Percentiles rank a stretch among this genome's conserved stretches.
Evolutionary conservation across 2,797 vertebrate species (phyloP).

Genomic region (Halcyon smyrnensis): DNA sequence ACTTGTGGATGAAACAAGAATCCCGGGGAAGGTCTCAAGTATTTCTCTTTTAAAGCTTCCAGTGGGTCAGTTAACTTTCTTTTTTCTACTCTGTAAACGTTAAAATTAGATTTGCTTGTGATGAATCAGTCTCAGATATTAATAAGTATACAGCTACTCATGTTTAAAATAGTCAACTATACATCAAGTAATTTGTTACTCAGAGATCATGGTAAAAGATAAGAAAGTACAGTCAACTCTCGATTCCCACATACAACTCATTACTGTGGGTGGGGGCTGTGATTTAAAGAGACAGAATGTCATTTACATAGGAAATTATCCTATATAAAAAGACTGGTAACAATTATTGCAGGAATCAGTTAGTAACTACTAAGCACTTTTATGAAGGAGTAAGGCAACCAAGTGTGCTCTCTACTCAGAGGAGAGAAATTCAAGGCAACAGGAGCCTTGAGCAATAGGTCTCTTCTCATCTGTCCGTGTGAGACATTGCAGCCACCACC

Average conservation of each 20-base stretch:
- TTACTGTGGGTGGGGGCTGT: neutral
- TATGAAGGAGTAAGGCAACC: neutral
- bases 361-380: neutral
- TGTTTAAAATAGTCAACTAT: slow-evolving; percentile 48
- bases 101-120: slow-evolving; percentile 83
- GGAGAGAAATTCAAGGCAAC: neutral
- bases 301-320: slow-evolving; percentile 21
- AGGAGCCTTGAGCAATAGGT: neutral
- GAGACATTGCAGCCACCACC: neutral
- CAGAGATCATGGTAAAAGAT: slow-evolving; percentile 1
- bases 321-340: neutral
- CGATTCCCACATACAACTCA: neutral
- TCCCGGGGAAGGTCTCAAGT: slow-evolving; percentile 95
- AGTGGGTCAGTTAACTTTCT: slow-evolving; percentile 98
- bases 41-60: slow-evolving; percentile 98
- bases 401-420: neutral
- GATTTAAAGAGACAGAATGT: neutral
- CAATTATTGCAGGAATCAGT: neutral
- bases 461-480: neutral
- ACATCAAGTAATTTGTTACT: slow-evolving; percentile 11
- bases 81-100: slow-evolving; percentile 99
- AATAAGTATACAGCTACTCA: slow-evolving; percentile 36
- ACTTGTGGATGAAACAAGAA: slow-evolving; percentile 99
- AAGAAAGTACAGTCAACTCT: neutral
- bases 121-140: slow-evolving; percentile 65